Percentiles rank a stretch among this genome's conserved stretches.
Conservation (phyloP, 53 echinoderm and acorn worm species). For the Stichopus horrens region DNA sequence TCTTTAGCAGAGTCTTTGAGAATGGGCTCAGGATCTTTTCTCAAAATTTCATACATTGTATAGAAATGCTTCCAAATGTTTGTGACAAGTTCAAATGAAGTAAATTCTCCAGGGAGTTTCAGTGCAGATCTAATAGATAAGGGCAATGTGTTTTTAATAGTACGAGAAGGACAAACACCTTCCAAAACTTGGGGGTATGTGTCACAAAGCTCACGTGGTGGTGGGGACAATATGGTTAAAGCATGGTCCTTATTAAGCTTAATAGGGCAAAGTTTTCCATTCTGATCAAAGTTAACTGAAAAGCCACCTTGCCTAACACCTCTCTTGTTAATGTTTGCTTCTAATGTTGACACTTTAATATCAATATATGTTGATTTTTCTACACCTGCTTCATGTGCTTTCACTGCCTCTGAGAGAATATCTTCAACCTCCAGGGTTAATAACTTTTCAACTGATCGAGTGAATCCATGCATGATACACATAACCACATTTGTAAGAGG, state of each 20-base stretch:
- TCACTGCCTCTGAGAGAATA: constrained; percentile 33
- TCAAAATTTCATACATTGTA: constrained; percentile 33
- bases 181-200: constrained; percentile 27
- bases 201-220: not conserved
- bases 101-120: not conserved
- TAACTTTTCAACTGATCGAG: constrained; percentile 61
- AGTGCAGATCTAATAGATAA: constrained; percentile 5
- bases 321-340: constrained; percentile 14
- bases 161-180: constrained; percentile 40
- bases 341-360: not conserved
- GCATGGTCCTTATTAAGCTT: constrained; percentile 35
- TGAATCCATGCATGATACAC: constrained; percentile 8
- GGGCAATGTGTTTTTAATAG: constrained; percentile 12
- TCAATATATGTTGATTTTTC: not conserved
- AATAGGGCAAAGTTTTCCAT: not conserved
- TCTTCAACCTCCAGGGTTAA: constrained; percentile 57
- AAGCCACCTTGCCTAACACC: not conserved
- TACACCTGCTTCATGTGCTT: not conserved
- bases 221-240: not conserved
- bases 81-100: constrained; percentile 1
- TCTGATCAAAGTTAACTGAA: not conserved
- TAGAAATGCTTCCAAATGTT: constrained; percentile 43
- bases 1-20: not conserved
- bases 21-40: constrained; percentile 15
- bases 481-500: not conserved